Percentiles rank a stretch among this genome's conserved stretches.
Conservation (phyloP, 2,888 invertebrate genomes). For the Aspidiotus destructor region DNA sequence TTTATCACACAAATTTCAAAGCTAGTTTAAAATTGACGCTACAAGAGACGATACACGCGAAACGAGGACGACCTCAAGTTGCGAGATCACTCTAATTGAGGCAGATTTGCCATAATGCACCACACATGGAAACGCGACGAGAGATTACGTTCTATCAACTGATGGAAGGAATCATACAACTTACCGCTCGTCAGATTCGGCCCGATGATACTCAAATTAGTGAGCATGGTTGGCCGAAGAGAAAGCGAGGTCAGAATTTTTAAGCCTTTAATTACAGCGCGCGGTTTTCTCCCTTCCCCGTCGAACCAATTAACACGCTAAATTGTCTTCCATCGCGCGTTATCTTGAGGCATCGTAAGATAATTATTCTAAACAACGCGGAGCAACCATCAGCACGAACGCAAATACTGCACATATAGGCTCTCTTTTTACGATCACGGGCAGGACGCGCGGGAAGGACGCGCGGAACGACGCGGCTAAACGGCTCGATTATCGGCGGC, state of each 20-base stretch:
- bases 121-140: too few species aligned
- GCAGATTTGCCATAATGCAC: too few species aligned
- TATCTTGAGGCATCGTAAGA: constrained; percentile 3
- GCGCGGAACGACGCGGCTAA: neutral
- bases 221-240: constrained; percentile 39
- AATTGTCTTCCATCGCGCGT: constrained; percentile 20
- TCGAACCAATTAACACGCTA: constrained; percentile 17
- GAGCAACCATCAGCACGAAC: too few species aligned
- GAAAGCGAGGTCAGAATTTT: constrained; percentile 33
- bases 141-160: too few species aligned
- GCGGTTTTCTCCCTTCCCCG: constrained; percentile 11
- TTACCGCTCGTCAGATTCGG: constrained; percentile 39
- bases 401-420: too few species aligned
- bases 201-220: constrained; percentile 40
- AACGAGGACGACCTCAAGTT: too few species aligned
- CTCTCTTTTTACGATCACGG: neutral
- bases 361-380: neutral
- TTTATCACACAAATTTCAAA: too few species aligned
- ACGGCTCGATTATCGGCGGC: constrained; percentile 10
- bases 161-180: constrained; percentile 1
- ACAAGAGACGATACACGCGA: too few species aligned
- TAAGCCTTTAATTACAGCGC: constrained; percentile 26
- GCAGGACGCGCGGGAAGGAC: neutral
- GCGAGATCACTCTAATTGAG: too few species aligned
- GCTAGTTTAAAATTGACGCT: too few species aligned